Conservation (phyloP, 2,797 vertebrate genomes). For the Chlorospingus semifuscus region DNA sequence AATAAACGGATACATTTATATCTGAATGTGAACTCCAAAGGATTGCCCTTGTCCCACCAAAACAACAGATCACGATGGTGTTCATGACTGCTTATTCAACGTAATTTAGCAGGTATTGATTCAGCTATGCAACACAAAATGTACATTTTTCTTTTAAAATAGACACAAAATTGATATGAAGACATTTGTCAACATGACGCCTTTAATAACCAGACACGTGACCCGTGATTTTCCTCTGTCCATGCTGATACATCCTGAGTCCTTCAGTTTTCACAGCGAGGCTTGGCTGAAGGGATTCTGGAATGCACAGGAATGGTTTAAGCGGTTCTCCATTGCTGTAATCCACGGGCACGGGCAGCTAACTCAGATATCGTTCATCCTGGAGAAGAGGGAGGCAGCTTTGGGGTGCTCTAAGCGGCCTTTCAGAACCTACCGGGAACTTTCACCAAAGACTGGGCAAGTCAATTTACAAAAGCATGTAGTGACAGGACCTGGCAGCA, state of each 20-base stretch:
- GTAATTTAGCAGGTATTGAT: background rate
- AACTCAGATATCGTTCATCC: accelerated
- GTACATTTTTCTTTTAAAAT: background rate
- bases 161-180: accelerated
- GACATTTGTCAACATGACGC: no score
- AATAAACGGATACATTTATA: accelerated
- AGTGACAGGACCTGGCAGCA: accelerated
- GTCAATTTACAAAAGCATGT: accelerated
- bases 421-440: background rate
- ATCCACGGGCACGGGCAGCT: accelerated
- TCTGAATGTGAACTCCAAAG: background rate
- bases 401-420: accelerated
- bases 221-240: background rate
- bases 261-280: accelerated
- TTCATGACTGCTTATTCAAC: background rate
- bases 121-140: background rate
- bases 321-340: background rate
- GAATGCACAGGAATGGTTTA: accelerated
- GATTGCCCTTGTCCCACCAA: background rate
- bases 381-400: accelerated
- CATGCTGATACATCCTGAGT: accelerated
- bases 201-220: background rate
- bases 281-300: background rate
- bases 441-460: accelerated
- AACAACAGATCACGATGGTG: accelerated